These are phyloP conservation scores for Autographa gamma DNA, from an alignment of 2,888 invertebrate species.

Conservation along the genomic window DNA sequence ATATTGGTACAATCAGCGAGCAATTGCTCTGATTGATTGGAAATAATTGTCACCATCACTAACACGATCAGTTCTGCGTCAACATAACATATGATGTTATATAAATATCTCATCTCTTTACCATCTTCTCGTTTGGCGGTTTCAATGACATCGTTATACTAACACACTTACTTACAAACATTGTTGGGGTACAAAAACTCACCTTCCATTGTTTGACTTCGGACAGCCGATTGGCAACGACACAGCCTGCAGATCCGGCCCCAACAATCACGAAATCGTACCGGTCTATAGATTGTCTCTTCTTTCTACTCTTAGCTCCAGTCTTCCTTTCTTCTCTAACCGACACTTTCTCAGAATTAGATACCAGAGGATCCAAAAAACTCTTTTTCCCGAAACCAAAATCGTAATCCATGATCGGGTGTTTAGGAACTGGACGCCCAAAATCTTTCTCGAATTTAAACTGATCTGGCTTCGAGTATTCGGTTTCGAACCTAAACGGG, in stretches of 20 bases:
- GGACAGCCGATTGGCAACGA: constrained; percentile 90
- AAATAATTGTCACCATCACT: constrained; percentile 1
- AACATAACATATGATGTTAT: constrained; percentile 2
- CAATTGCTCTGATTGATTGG: not conserved
- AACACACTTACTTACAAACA: not conserved
- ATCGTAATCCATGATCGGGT: constrained; percentile 25
- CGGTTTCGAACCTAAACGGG: not conserved
- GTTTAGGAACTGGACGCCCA: constrained; percentile 49
- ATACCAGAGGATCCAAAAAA: constrained; percentile 65
- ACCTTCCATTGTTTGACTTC: constrained; percentile 90
- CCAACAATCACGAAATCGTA: constrained; percentile 91
- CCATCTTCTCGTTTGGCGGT: not conserved
- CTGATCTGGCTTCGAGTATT: not conserved
- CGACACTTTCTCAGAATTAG: constrained; percentile 63
- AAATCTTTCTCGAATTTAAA: constrained; percentile 9
- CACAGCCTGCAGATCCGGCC: constrained; percentile 92
- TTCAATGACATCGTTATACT: not conserved
- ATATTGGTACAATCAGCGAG: not conserved
- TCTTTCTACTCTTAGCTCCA: constrained; percentile 63
- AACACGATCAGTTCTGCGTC: not conserved
- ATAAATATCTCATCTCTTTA: not conserved
- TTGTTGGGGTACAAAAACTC: constrained; percentile 52
- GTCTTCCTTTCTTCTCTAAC: constrained; percentile 51
- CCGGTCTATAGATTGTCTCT: constrained; percentile 72
- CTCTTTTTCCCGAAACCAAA: constrained; percentile 58